Percentiles rank a stretch among this genome's conserved stretches.
phyloP scores from a whole-genome alignment of 1,140 invertebrate species.

The Drosophila bocqueti region DNA sequence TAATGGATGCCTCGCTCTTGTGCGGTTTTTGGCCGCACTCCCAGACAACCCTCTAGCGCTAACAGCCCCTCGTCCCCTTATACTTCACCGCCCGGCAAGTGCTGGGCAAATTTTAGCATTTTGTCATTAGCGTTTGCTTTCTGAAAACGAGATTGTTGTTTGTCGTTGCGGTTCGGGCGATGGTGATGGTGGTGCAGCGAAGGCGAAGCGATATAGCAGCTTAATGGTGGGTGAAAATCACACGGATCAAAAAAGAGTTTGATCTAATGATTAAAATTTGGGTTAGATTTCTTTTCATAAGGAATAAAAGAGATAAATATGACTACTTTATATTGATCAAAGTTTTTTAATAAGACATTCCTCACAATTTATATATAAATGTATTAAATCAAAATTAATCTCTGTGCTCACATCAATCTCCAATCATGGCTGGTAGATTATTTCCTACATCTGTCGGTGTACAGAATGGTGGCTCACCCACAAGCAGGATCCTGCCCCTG shows the following conservation, averaged over 20 bases:
- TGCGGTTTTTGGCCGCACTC: conserved; percentile 71
- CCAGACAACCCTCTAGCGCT: conserved; percentile 36
- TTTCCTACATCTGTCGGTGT: background rate
- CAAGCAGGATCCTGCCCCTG: conserved; percentile 27
- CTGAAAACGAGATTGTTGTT: conserved; percentile 74
- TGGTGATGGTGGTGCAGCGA: conserved; percentile 21
- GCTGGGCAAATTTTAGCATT: conserved; percentile 71
- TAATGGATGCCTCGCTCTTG: conserved; percentile 83
- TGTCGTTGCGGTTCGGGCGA: conserved; percentile 60
- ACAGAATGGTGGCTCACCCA: conserved; percentile 15
- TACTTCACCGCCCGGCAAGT: conserved; percentile 15
- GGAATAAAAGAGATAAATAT: too few species aligned
- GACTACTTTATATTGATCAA: too few species aligned
- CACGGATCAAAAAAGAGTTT: background rate
- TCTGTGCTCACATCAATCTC: background rate
- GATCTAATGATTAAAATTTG: background rate
- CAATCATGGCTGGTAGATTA: conserved; percentile 4
- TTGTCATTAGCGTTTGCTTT: conserved; percentile 82
- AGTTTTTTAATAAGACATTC: background rate
- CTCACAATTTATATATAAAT: background rate
- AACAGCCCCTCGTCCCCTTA: background rate
- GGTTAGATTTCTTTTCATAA: too few species aligned
- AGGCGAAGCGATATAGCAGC: conserved; percentile 42
- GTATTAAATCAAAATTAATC: background rate
- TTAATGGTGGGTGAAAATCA: conserved; percentile 37